Evolutionary conservation across 2,888 invertebrate genomes (phyloP).

Genomic region (Chymomyza procnemis): DNA sequence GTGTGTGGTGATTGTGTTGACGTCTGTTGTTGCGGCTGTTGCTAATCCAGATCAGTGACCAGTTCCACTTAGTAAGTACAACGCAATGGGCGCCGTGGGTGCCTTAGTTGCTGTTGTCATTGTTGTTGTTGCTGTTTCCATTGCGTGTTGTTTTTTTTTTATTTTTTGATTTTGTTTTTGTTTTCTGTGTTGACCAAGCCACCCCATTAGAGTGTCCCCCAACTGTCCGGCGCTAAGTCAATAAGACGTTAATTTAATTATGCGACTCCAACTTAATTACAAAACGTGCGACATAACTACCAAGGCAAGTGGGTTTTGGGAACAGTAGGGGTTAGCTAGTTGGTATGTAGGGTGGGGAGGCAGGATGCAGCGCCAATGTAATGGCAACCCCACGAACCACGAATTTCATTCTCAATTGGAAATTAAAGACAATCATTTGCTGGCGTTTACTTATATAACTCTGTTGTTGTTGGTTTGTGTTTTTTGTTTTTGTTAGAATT

Average conservation of each 20-base stretch:
- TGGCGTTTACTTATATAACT: conserved; percentile 23
- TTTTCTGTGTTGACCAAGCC: conserved; percentile 1
- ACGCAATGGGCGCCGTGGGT: conserved; percentile 42
- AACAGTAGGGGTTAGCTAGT: background rate
- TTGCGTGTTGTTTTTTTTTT: background rate
- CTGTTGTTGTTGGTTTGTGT: background rate
- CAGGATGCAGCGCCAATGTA: background rate
- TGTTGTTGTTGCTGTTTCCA: conserved; percentile 26
- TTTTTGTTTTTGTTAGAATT: conserved; percentile 10
- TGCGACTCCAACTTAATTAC: conserved; percentile 73
- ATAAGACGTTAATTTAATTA: conserved; percentile 75
- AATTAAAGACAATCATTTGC: conserved; percentile 53
- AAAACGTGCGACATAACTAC: conserved; percentile 28
- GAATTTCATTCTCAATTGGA: conserved; percentile 43
- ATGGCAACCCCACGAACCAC: background rate
- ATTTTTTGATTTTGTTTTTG: background rate
- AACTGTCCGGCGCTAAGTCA: conserved; percentile 41
- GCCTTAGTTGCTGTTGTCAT: conserved; percentile 27
- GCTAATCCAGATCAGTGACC: conserved; percentile 71
- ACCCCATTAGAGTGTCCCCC: background rate
- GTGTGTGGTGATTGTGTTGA: conserved; percentile 71
- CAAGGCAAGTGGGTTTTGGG: background rate
- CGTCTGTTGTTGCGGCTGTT: conserved; percentile 54
- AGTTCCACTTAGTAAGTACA: conserved; percentile 71
- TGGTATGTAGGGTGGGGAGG: no score